Evolutionary conservation across 1,140 invertebrate genomes (phyloP).

Genomic region (Amyelois transitella): DNA sequence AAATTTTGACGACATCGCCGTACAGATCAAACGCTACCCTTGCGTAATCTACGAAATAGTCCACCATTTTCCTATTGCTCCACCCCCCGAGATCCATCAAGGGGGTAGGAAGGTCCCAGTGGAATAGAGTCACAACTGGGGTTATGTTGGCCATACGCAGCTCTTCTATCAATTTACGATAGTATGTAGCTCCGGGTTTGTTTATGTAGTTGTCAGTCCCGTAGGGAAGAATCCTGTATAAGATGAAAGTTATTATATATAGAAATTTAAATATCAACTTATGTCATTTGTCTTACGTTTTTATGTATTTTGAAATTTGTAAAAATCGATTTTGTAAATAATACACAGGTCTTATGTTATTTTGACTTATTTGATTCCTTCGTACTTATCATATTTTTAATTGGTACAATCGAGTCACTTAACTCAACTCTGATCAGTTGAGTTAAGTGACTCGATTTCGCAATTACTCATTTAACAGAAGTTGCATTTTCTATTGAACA

Average conservation of each 20-base stretch:
- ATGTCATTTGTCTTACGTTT: too few relatives aligned
- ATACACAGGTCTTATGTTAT: too few relatives aligned
- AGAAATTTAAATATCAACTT: too few relatives aligned
- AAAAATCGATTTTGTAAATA: too few relatives aligned
- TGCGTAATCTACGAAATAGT: conserved; percentile 79
- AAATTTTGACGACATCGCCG: conserved; percentile 76
- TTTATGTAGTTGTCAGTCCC: conserved; percentile 75
- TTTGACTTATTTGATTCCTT: too few relatives aligned
- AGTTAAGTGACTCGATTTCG: too few relatives aligned
- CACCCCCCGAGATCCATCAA: conserved; percentile 78
- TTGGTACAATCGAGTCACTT: too few relatives aligned
- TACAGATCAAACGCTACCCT: conserved; percentile 75
- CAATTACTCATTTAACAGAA: too few relatives aligned
- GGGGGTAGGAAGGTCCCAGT: conserved; percentile 76
- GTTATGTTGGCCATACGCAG: conserved; percentile 73
- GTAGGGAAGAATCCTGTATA: conserved; percentile 73
- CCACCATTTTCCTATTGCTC: conserved; percentile 75
- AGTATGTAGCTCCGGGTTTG: conserved; percentile 76
- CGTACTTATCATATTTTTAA: too few relatives aligned
- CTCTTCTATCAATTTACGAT: conserved; percentile 77
- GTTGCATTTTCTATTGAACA: too few relatives aligned
- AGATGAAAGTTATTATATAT: neutral
- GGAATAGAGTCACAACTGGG: conserved; percentile 76
- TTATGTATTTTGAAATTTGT: neutral
- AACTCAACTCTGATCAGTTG: too few relatives aligned